A percentile compares a stretch with the other conserved stretches of the same genome.
phyloP scores from a whole-genome alignment of 2,797 vertebrate species.

The Leucoraja ocellata region DNA sequence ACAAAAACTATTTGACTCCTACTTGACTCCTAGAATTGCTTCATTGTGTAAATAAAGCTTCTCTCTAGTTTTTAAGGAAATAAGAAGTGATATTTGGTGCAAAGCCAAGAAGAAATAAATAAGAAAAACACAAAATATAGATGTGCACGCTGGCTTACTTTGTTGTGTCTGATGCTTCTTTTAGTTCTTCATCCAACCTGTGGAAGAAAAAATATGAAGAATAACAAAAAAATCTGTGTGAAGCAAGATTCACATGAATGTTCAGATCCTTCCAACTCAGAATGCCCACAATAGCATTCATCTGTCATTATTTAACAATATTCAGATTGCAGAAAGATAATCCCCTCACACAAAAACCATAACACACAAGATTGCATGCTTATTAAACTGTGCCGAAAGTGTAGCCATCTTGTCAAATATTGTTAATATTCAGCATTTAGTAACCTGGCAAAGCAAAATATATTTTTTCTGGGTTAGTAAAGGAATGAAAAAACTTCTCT shows the following conservation, averaged over 20 bases:
- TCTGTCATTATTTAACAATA: neutral
- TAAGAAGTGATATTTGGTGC: neutral
- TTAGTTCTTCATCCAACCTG: slow-evolving; percentile 90
- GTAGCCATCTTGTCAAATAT: slow-evolving; percentile 26
- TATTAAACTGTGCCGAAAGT: slow-evolving; percentile 34
- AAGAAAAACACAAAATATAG: neutral
- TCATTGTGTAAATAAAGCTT: neutral
- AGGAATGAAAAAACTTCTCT: slow-evolving; percentile 50
- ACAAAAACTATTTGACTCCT: neutral
- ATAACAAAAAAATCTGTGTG: slow-evolving; percentile 55
- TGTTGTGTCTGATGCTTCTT: slow-evolving; percentile 74
- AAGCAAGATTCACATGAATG: slow-evolving; percentile 44
- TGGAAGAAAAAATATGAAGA: slow-evolving; percentile 49
- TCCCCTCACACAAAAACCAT: neutral
- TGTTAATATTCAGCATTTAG: slow-evolving; percentile 29
- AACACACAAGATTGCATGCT: slow-evolving; percentile 10
- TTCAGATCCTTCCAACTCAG: no score
- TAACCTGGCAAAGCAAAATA: slow-evolving; percentile 34
- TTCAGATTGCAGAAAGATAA: neutral
- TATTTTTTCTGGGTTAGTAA: slow-evolving; percentile 19
- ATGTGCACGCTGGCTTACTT: slow-evolving; percentile 64
- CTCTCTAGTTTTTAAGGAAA: neutral
- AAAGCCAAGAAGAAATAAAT: neutral
- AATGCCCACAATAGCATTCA: neutral
- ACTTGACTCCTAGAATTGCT: neutral